A percentile compares a stretch with the other conserved stretches of the same genome.
These are phyloP conservation scores for Xestia ashworthii DNA, from an alignment of 2,888 invertebrate species.

Conservation along the genomic window DNA sequence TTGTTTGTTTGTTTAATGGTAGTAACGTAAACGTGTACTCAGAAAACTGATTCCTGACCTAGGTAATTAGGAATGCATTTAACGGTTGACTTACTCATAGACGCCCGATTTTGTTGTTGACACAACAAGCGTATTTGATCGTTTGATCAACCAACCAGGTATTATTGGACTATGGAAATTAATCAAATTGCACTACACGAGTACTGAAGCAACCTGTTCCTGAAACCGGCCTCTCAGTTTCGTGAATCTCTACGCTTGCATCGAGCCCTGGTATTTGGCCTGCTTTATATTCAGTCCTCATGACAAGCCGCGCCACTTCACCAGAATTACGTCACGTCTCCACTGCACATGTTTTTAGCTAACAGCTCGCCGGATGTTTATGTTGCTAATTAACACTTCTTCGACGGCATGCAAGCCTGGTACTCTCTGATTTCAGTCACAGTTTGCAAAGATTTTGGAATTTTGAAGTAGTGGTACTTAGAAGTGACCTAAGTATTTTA, in stretches of 20 bases:
- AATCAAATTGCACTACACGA: constrained; percentile 4
- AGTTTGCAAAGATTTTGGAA: neutral
- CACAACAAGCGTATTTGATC: neutral
- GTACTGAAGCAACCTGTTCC: neutral
- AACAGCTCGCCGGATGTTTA: constrained; percentile 29
- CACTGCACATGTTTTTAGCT: constrained; percentile 11
- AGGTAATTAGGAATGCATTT: neutral
- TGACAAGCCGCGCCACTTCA: constrained; percentile 45
- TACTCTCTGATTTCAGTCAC: constrained; percentile 1
- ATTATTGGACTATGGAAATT: constrained; percentile 4
- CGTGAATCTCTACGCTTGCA: neutral
- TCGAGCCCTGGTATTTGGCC: constrained; percentile 17
- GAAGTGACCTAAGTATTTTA: neutral
- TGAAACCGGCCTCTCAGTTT: neutral
- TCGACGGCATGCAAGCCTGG: neutral
- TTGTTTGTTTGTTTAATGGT: neutral
- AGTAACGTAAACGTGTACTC: neutral
- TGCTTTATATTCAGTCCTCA: constrained; percentile 50
- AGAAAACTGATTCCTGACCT: neutral
- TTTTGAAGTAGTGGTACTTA: neutral
- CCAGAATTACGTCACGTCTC: constrained; percentile 31
- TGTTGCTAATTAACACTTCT: constrained; percentile 42
- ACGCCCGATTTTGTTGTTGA: neutral
- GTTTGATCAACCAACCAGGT: neutral
- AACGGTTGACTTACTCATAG: neutral